phyloP scores from a whole-genome alignment of 1,140 invertebrate species.

The Aporrectodea caliginosa region DNA sequence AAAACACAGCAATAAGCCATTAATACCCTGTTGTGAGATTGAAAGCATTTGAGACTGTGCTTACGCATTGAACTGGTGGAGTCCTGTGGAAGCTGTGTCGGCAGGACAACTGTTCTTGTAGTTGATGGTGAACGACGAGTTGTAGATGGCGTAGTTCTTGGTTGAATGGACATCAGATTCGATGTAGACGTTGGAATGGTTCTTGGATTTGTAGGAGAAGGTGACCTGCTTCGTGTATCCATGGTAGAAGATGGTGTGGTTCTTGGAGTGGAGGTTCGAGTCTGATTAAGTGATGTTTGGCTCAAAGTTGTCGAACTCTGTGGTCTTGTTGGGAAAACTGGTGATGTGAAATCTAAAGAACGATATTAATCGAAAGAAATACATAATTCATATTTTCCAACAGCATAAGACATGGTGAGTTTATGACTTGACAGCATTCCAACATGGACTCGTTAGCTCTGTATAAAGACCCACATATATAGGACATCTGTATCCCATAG shows the following conservation, averaged over 20 bases:
- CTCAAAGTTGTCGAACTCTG: not conserved
- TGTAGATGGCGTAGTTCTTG: no score
- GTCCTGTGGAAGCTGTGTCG: no score
- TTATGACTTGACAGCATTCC: not conserved
- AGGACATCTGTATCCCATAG: not conserved
- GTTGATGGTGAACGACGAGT: no score
- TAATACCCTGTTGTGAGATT: no score
- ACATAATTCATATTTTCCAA: no score
- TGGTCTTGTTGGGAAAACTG: not conserved
- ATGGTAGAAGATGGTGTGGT: not conserved
- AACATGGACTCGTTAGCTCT: not conserved
- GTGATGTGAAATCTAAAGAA: not conserved
- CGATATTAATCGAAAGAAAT: not conserved
- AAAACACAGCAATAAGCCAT: no score
- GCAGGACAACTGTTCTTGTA: no score
- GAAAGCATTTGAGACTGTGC: no score
- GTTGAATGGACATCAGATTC: no score
- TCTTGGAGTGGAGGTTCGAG: not conserved
- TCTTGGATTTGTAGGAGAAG: not conserved
- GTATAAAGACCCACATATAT: not conserved
- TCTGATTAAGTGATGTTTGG: not conserved
- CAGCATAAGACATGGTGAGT: not conserved
- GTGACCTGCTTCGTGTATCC: not conserved
- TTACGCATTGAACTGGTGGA: no score
- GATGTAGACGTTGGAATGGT: no score